Evolutionary conservation across 2,888 invertebrate species (phyloP).

Genomic region (Hyposoter didymator): DNA sequence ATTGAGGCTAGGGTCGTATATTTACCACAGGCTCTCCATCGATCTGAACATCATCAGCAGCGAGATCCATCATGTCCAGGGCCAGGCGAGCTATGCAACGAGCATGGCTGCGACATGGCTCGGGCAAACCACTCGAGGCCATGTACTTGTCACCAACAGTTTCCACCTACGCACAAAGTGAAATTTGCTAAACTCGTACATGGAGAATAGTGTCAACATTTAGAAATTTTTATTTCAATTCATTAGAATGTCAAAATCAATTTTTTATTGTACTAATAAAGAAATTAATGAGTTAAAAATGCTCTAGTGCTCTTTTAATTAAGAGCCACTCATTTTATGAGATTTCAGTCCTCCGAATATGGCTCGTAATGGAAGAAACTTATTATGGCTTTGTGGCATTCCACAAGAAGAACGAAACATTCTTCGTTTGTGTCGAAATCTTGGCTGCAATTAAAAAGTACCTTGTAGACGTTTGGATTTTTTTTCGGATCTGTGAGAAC

Average conservation of each 20-base stretch:
- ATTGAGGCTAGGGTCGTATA: conserved; percentile 65
- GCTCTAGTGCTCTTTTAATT: neutral
- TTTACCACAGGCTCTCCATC: conserved; percentile 95
- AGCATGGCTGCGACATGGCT: conserved; percentile 95
- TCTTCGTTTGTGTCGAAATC: neutral
- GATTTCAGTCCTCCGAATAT: neutral
- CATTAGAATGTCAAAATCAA: neutral
- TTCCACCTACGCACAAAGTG: conserved; percentile 90
- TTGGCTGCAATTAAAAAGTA: conserved; percentile 1
- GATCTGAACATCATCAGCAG: conserved; percentile 91
- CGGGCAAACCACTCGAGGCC: conserved; percentile 98
- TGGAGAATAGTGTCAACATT: neutral
- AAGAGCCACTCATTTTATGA: neutral
- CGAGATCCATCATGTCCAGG: conserved; percentile 97
- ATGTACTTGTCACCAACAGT: conserved; percentile 99
- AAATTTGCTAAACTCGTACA: neutral
- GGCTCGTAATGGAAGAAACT: neutral
- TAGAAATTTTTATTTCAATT: neutral
- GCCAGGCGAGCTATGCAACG: conserved; percentile 95
- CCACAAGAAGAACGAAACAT: too few species aligned
- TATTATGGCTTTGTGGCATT: neutral
- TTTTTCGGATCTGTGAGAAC: conserved; percentile 96
- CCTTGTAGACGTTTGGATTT: conserved; percentile 98
- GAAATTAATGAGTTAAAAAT: neutral
- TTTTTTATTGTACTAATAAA: neutral